Conservation (phyloP, 2,888 invertebrate species). For the Drosophila setosimentum region DNA sequence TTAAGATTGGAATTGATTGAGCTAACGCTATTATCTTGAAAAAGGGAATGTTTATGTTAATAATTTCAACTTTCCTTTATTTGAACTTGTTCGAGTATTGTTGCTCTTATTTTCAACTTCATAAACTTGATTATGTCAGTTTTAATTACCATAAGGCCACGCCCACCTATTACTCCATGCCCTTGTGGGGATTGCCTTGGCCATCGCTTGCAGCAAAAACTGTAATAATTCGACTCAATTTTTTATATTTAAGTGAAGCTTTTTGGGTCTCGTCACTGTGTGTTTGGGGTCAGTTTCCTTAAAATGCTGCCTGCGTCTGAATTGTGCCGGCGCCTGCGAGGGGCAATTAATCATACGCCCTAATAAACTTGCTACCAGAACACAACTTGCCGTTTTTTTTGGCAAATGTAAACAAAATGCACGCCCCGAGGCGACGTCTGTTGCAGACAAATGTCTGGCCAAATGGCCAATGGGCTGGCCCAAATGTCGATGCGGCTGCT, state of each 20-base stretch:
- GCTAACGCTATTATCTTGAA: no score
- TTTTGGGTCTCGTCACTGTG: conserved; percentile 13
- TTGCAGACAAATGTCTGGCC: conserved; percentile 75
- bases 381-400: conserved; percentile 48
- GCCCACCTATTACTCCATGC: neutral
- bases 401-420: conserved; percentile 75
- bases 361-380: conserved; percentile 70
- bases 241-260: conserved; percentile 47
- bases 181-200: conserved; percentile 19
- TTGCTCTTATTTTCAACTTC: neutral
- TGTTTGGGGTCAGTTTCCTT: conserved; percentile 24
- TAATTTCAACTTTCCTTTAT: neutral
- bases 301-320: conserved; percentile 39
- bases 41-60: neutral
- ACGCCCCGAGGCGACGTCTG: conserved; percentile 72
- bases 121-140: conserved; percentile 44
- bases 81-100: neutral
- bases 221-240: conserved; percentile 67
- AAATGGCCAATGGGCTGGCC: conserved; percentile 73
- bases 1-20: no score
- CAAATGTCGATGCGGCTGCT: conserved; percentile 25
- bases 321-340: conserved; percentile 57
- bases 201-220: conserved; percentile 56
- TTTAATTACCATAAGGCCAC: conserved; percentile 55
- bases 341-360: conserved; percentile 75